phyloP scores from a whole-genome alignment of 2,888 invertebrate genomes.

The Ochropacha duplaris region DNA sequence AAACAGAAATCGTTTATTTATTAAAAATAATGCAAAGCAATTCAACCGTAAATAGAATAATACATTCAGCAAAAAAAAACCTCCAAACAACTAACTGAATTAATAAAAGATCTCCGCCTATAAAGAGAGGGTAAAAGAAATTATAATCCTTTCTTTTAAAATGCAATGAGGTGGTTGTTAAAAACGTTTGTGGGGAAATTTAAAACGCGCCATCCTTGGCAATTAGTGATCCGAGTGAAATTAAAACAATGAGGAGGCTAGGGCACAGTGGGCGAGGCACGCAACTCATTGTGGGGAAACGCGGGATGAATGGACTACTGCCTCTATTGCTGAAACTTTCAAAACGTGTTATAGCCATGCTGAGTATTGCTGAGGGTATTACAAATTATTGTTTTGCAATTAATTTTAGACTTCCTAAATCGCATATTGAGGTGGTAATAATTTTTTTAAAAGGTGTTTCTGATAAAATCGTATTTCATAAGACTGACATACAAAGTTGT shows the following conservation, averaged over 20 bases:
- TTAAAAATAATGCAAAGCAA: conserved; percentile 14
- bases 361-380: conserved; percentile 28
- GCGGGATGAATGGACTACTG: conserved; percentile 41
- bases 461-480: too few relatives aligned
- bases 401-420: too few relatives aligned
- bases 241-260: conserved; percentile 74
- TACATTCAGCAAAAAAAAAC: conserved; percentile 40
- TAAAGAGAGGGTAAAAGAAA: conserved; percentile 64
- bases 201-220: conserved; percentile 73
- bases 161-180: conserved; percentile 82
- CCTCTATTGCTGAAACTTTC: conserved; percentile 21
- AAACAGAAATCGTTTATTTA: not conserved
- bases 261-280: conserved; percentile 45
- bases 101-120: conserved; percentile 70
- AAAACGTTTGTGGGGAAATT: conserved; percentile 78
- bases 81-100: conserved; percentile 64
- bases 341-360: conserved; percentile 26
- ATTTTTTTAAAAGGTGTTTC: too few relatives aligned
- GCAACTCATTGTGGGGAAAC: conserved; percentile 42
- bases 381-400: not conserved
- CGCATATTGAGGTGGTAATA: too few relatives aligned
- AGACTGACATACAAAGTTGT: too few relatives aligned
- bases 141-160: conserved; percentile 83
- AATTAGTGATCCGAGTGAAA: conserved; percentile 78
- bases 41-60: conserved; percentile 22